A percentile compares a stretch with the other conserved stretches of the same genome.
Evolutionary conservation across 2,888 invertebrate species (phyloP).

Genomic region (Hydraecia micacea): DNA sequence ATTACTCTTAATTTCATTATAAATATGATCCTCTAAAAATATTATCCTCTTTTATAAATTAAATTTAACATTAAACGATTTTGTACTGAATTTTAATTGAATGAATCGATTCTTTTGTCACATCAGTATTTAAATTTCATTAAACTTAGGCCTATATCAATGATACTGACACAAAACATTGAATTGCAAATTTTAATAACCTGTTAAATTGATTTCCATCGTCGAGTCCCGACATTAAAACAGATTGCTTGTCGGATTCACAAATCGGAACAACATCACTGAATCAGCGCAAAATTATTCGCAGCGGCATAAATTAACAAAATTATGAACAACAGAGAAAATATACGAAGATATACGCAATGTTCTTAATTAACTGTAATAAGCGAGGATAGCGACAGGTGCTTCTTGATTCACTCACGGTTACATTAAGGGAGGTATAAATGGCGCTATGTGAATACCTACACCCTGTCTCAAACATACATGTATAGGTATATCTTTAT

Average conservation of each 20-base stretch:
- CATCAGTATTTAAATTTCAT: background rate
- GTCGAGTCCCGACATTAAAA: background rate
- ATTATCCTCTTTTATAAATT: no score
- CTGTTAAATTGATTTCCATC: conserved; percentile 2
- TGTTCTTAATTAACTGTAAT: conserved; percentile 52
- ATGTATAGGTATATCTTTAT: background rate
- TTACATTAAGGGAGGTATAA: conserved; percentile 27
- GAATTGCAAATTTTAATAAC: conserved; percentile 24
- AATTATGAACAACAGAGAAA: conserved; percentile 44
- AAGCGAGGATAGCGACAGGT: conserved; percentile 40
- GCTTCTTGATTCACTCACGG: conserved; percentile 26
- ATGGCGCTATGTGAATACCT: background rate
- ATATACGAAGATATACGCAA: conserved; percentile 21
- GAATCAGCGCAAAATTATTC: conserved; percentile 15
- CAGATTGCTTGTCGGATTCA: conserved; percentile 3
- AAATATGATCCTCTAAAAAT: no score
- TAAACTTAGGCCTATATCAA: background rate
- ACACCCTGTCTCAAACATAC: conserved; percentile 18
- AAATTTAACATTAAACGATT: no score
- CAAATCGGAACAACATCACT: background rate
- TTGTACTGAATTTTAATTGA: no score
- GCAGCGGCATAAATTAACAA: conserved; percentile 5
- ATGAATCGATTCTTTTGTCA: background rate
- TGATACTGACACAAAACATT: background rate
- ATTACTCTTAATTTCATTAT: no score